Evolutionary conservation across 2,888 invertebrate genomes (phyloP), one percentile per base, ranked within the genome.

Genomic region (Nomada ferruginata): DNA sequence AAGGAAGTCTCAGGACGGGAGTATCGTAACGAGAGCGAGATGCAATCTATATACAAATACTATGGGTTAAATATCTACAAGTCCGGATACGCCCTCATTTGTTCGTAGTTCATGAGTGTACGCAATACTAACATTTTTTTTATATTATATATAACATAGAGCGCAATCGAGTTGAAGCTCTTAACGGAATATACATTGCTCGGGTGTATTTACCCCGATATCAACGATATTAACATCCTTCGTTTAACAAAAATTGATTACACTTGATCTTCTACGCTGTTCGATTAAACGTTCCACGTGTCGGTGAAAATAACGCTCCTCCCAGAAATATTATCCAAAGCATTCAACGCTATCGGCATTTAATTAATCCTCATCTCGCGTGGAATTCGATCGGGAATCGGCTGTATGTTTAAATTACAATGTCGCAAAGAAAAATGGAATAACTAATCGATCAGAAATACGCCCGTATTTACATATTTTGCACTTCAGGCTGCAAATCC

Each of bases 41-140:
- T 61, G 59, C 29, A 71, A 70, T 77, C 60, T 80, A 87, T 77
- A 80, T 87, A 87, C 85, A 79, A 87, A 82, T 85, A 87, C 83
- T 82, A 70, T 76, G 63, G 71, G 76, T 87, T 82, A 83, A 82
- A 76, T 87, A 87, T 88, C 83, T 83, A 87, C 82, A 88, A 76
- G 60, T 66, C 68, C 66, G 72, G 44, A 42, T 42, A 65, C 74
- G 15, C 42, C 52, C 10, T 29, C 42, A 10, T 70, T 77, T 79
- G 50, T 69, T 69, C 77, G 60, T 63, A 20, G 52, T 79, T 20
- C 42, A 36, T n/a, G 53, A 42, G 53, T 55, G 26, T 18, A 36
- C 20, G 9, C 29, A 52, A 68, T 52, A n/a, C 36, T 64, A 59
- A 64, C 50, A 36, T 29, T 65, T 66, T 15, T 59, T 59, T 55